Evolutionary conservation across 2,888 invertebrate genomes (phyloP).

Genomic region (Drosophila pseudotalamancana): DNA sequence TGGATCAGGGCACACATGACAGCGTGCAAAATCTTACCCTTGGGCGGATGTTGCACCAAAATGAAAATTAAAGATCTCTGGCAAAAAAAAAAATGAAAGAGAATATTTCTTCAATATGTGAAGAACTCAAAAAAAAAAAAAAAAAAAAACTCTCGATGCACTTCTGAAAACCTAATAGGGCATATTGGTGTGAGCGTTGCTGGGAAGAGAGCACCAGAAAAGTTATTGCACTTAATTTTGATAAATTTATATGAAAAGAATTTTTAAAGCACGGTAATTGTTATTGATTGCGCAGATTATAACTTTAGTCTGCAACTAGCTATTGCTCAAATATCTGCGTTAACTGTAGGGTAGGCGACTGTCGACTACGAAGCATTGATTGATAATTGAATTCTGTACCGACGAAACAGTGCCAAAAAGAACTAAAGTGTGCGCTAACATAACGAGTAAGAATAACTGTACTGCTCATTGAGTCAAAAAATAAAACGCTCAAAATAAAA

Average conservation of each 20-base stretch:
- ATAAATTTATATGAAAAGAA: no score
- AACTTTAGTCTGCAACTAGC: background rate
- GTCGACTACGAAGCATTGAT: background rate
- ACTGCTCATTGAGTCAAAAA: background rate
- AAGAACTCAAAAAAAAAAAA: conserved; percentile 35
- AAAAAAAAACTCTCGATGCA: conserved; percentile 31
- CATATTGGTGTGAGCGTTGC: conserved; percentile 8
- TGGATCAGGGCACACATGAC: conserved; percentile 70
- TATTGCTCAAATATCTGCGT: background rate
- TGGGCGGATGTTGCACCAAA: conserved; percentile 51
- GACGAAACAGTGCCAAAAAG: background rate
- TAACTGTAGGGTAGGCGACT: background rate
- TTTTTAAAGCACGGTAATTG: background rate
- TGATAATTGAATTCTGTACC: background rate
- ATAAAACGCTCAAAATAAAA: background rate
- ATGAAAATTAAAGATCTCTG: conserved; percentile 7
- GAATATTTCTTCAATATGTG: conserved; percentile 35
- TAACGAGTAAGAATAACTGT: background rate
- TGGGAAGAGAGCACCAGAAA: background rate
- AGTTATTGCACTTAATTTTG: background rate
- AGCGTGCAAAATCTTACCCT: conserved; percentile 66
- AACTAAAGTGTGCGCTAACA: background rate
- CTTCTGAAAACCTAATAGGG: background rate
- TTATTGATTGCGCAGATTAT: background rate
- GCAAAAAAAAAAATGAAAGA: conserved; percentile 18